Evolutionary conservation across 2,113 vertebrate genomes (phyloP).

Genomic region (Lates calcarifer): DNA sequence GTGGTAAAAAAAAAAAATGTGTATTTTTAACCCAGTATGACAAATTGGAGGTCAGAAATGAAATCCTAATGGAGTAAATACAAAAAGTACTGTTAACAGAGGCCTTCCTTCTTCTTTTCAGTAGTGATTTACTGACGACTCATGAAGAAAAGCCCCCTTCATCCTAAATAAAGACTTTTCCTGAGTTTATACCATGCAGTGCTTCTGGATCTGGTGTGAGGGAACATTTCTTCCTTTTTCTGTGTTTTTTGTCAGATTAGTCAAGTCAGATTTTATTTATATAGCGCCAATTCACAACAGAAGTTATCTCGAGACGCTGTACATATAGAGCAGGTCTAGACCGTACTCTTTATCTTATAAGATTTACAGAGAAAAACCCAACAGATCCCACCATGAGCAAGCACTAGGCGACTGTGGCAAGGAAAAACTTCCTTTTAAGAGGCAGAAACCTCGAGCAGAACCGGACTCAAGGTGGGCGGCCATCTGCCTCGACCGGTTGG

Average conservation of each 20-base stretch:
- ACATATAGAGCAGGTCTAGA: no score
- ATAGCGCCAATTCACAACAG: no score
- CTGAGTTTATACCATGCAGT: not conserved
- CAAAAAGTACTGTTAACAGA: constrained; percentile 16
- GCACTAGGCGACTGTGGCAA: no score
- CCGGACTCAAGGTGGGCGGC: no score
- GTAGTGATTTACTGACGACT: constrained; percentile 1
- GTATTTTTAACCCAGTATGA: constrained; percentile 35
- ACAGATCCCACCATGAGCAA: no score
- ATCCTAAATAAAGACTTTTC: constrained; percentile 45
- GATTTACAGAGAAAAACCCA: no score
- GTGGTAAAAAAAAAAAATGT: constrained; percentile 15
- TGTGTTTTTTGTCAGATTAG: constrained; percentile 3
- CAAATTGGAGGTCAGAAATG: constrained; percentile 46
- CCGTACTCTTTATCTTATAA: no score
- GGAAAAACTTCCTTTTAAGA: no score
- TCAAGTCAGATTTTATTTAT: no score
- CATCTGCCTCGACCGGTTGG: no score
- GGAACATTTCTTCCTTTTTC: constrained; percentile 4
- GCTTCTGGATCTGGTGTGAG: constrained; percentile 29
- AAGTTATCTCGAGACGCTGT: no score
- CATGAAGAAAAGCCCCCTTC: constrained; percentile 24
- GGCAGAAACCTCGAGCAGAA: no score
- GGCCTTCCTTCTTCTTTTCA: constrained; percentile 17
- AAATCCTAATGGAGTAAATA: constrained; percentile 9